Evolutionary conservation across 2,797 vertebrate genomes (phyloP), one percentile per base, ranked within the genome.

Genomic region (Chloroceryle amazona): DNA sequence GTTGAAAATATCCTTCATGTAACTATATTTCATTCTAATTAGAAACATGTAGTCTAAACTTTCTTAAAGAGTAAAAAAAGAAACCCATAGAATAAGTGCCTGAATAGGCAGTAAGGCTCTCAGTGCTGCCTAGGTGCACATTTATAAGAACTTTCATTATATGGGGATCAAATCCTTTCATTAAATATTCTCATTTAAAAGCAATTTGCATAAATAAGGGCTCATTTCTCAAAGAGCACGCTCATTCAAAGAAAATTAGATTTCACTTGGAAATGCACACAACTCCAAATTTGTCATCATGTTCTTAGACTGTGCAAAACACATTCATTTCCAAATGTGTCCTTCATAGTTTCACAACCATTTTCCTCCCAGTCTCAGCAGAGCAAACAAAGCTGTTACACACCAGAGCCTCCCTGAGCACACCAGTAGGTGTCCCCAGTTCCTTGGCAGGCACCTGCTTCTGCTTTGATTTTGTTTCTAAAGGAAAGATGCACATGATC

Each of bases 161-260:
- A 91, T 29, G 58, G 84, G 81, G 72, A 97, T 96, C 88, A 96
- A 97, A 96, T 96, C 51, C 92, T 96, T 96, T 81, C 21, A 1
- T 94, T 96, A 95, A 95, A 96, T 80, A 97, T 96, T 97, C 97
- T 97, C 96, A 96, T 97, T 97, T 98, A 97, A 98, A 98, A 96
- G 61, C 94, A 97, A 97, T 97, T 97, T 97, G 79, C 97, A 97
- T 97, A 97, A 98, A 96, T 94, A 97, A 97, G 78, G 66, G 73
- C 44, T 92, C 86, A 93, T 95, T 97, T 97, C 90, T 96, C 91
- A 95, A 94, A 96, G 74, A 95, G 78, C 0, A 1, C 7, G 11
- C 73, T 96, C 73, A 55, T 71, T 61, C 86, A 93, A 90, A 97
- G 92, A 96, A 94, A 97, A 95, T 95, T 46, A 80, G 55, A 78